These are phyloP conservation scores for Drosophila emarginata DNA, from an alignment of 2,888 invertebrate species.

Conservation along the genomic window DNA sequence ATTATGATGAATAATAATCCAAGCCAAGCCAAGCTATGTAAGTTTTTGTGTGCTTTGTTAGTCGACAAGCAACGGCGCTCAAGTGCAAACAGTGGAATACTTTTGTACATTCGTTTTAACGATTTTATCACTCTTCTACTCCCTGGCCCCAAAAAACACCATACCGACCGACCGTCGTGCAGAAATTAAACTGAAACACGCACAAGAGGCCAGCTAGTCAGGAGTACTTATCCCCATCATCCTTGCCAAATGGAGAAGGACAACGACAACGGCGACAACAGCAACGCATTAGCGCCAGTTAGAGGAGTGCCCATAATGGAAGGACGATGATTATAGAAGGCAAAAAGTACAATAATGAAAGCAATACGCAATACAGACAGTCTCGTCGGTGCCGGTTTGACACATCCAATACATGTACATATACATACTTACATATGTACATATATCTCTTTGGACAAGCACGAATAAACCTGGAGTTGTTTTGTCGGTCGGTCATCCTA, in stretches of 20 bases:
- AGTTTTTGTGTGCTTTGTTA: constrained; percentile 18
- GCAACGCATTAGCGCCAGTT: constrained; percentile 53
- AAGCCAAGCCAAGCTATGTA: background rate
- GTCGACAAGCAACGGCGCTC: constrained; percentile 5
- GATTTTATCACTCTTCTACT: background rate
- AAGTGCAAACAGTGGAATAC: constrained; percentile 60
- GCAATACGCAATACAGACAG: constrained; percentile 5
- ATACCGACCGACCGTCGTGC: background rate
- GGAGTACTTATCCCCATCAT: background rate
- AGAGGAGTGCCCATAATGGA: constrained; percentile 55
- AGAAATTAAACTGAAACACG: background rate
- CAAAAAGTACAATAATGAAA: constrained; percentile 10
- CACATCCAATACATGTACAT: background rate
- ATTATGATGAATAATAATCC: constrained; percentile 7
- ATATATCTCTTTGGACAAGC: background rate
- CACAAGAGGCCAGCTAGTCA: background rate
- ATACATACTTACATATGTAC: background rate
- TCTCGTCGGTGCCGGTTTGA: background rate
- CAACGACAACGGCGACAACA: background rate
- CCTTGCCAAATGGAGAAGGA: constrained; percentile 7
- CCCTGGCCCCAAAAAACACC: background rate
- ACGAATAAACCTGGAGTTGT: constrained; percentile 1
- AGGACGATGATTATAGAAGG: constrained; percentile 5
- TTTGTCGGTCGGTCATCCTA: background rate
- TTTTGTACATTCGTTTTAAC: constrained; percentile 16